A percentile compares a stretch with the other conserved stretches of the same genome.
These are phyloP conservation scores for Orthonyx spaldingii DNA, from an alignment of 2,113 vertebrate genomes.

Conservation along the genomic window DNA sequence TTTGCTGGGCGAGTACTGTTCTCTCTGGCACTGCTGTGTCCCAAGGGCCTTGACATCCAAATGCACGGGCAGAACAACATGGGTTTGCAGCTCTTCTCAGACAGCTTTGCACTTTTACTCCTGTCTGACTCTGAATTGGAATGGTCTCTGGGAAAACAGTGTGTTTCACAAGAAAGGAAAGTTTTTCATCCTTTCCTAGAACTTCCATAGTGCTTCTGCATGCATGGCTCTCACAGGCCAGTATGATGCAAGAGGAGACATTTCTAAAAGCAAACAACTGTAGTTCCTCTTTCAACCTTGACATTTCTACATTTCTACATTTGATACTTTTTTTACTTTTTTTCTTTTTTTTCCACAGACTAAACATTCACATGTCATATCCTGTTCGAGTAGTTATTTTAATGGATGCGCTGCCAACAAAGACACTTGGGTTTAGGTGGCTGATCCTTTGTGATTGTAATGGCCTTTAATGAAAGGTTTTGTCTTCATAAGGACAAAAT, in stretches of 20 bases:
- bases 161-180: background rate
- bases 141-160: background rate
- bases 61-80: background rate
- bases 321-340: background rate
- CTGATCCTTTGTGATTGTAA: background rate
- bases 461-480: background rate
- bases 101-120: background rate
- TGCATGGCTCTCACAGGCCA: background rate
- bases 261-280: background rate
- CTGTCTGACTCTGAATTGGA: background rate
- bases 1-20: rapidly evolving
- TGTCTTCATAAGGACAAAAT: background rate
- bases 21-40: rapidly evolving
- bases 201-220: background rate
- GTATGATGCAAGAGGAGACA: background rate
- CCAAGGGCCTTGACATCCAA: background rate
- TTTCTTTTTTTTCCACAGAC: background rate
- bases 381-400: background rate
- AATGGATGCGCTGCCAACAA: background rate
- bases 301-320: background rate
- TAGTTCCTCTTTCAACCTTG: background rate
- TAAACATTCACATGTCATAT: background rate
- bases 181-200: background rate
- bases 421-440: background rate
- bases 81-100: background rate